phyloP scores from a whole-genome alignment of 2,888 invertebrate genomes.

The Erebia epiphron region DNA sequence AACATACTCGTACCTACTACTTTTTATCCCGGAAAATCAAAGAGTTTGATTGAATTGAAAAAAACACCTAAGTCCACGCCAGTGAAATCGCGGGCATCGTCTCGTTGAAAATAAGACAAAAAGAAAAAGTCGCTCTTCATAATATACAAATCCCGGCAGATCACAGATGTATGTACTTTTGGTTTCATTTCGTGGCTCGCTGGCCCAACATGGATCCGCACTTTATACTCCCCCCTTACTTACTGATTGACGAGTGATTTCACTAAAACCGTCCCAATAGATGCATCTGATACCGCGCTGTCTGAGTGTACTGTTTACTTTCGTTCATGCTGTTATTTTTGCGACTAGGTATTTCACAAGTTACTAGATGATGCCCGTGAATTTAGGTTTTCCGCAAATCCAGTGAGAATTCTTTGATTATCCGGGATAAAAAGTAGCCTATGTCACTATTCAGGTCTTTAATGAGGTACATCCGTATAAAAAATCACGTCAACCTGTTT shows the following conservation, averaged over 20 bases:
- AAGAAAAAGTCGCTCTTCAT: neutral
- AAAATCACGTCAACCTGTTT: too few species aligned
- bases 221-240: conserved; percentile 49
- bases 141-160: conserved; percentile 29
- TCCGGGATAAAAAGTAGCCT: too few species aligned
- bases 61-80: too few species aligned
- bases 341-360: neutral
- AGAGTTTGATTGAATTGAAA: too few species aligned
- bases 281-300: conserved; percentile 23
- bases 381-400: too few species aligned
- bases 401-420: too few species aligned
- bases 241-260: conserved; percentile 36
- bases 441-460: too few species aligned
- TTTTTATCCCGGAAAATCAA: too few species aligned
- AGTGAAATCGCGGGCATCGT: too few species aligned
- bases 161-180: conserved; percentile 27
- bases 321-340: neutral
- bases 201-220: conserved; percentile 63
- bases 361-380: too few species aligned
- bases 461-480: too few species aligned
- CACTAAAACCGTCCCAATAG: conserved; percentile 23
- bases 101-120: neutral
- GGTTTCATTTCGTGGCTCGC: conserved; percentile 42
- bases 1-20: too few species aligned
- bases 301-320: conserved; percentile 9